Evolutionary conservation across 2,797 vertebrate genomes (phyloP).

Genomic region (Nasua narica): DNA sequence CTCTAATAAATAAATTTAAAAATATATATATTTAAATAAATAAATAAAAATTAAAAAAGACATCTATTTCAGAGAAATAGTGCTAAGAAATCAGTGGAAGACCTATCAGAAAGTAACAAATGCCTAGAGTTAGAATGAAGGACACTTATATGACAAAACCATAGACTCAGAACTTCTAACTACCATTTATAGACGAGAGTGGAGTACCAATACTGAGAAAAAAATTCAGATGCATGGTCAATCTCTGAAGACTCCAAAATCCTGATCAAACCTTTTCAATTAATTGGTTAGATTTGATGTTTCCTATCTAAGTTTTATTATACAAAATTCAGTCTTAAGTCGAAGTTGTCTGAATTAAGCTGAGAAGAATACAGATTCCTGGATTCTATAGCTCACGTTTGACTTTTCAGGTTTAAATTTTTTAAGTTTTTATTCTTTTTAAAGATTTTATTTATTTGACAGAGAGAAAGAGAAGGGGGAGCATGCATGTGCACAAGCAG

Average conservation of each 20-base stretch:
- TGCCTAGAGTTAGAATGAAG: background rate
- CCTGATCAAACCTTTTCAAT: background rate
- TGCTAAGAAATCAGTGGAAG: background rate
- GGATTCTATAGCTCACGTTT: background rate
- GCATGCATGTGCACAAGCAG: background rate
- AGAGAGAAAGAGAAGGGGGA: background rate
- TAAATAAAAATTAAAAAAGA: too few species aligned
- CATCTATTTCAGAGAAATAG: background rate
- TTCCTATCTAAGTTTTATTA: background rate
- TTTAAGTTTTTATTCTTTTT: background rate
- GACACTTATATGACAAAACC: background rate
- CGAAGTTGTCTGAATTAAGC: background rate
- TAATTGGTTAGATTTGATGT: background rate
- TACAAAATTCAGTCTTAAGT: background rate
- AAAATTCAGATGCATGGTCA: background rate
- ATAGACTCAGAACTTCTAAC: background rate
- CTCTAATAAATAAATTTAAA: too few species aligned
- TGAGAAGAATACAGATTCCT: background rate
- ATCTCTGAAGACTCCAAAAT: background rate
- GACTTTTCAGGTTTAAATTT: background rate
- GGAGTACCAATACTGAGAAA: background rate
- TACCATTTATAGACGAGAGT: background rate
- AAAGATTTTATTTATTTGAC: background rate
- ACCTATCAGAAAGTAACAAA: background rate
- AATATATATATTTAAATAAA: too few species aligned